Evolutionary conservation across 2,113 vertebrate genomes (phyloP), one percentile per base, ranked within the genome.

Genomic region (Mustelus asterias): DNA sequence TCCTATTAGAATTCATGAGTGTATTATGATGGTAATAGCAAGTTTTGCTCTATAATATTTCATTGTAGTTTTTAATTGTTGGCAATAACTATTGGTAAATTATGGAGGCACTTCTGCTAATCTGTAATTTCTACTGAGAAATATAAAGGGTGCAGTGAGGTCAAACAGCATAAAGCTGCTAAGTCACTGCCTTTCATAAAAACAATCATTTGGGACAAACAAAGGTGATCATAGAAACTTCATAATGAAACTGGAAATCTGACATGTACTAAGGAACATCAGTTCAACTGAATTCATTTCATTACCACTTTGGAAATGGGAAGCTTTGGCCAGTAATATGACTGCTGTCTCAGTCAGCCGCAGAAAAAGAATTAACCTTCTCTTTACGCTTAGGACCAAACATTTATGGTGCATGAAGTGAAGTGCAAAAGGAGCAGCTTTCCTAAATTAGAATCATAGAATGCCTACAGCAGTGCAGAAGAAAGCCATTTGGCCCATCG

Each of bases 21-120:
- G 24, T 2, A 54, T 72, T 72, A 76, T 72, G 69, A 95, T 70
- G 41, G 67, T 29, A 72, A 95, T 95, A 48, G 26, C 24, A 94
- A 60, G 54, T 90, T 89, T 88, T 90, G 54, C 54, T 60, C 48
- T 33, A n/a, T n/a, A 92, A 92, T 65, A 93, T n/a, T 93, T 37
- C 1, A 37, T 93, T 24, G 2, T 41, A 92, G 33, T n/a, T 92
- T n/a, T 93, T 65, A n/a, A 58, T 89, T 89, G 3, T 93, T 93
- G 60, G 89, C 89, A 37, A 41, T 60, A 93, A 65, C n/a, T 93
- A 20, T 83, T 41, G 80, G 18, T 83, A 83, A 41, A 83, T 83
- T 41, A n/a, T 24, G n/a, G 0, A 22, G 60, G 16, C 20, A 63
- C n/a, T 93, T 93, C 13, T 37, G 58, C 63, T 41, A 37, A 37